Percentiles rank a stretch among this genome's conserved stretches.
These are phyloP conservation scores for Pavo muticus DNA, from an alignment of 2,113 vertebrate genomes.

Conservation along the genomic window DNA sequence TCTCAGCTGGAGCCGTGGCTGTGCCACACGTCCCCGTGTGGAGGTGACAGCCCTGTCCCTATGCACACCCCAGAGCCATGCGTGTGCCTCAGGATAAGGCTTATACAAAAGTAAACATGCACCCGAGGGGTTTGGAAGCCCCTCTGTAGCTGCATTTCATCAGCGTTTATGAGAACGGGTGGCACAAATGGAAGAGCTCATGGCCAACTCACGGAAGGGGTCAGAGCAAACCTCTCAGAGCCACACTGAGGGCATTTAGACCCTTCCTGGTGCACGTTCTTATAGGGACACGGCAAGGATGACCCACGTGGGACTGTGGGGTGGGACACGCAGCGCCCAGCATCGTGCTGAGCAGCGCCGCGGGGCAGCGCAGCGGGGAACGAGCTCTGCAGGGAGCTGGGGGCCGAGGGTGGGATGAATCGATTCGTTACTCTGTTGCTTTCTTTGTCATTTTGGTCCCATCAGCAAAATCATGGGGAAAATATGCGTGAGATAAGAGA, in stretches of 20 bases:
- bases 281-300: neutral
- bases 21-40: neutral
- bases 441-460: neutral
- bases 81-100: neutral
- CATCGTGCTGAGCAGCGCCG: neutral
- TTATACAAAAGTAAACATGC: neutral
- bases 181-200: neutral
- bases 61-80: neutral
- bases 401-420: neutral
- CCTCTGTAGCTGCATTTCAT: neutral
- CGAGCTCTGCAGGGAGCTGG: rapidly evolving
- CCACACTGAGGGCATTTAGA: neutral
- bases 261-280: neutral
- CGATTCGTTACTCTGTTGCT: neutral
- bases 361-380: no score
- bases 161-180: neutral
- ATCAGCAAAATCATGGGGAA: neutral
- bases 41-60: neutral
- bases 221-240: neutral
- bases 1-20: neutral
- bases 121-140: neutral
- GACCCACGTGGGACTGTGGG: rapidly evolving
- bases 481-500: neutral
- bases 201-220: neutral
- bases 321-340: neutral